phyloP scores from a whole-genome alignment of 1,140 invertebrate genomes.

The Brachionus paranguensis region DNA sequence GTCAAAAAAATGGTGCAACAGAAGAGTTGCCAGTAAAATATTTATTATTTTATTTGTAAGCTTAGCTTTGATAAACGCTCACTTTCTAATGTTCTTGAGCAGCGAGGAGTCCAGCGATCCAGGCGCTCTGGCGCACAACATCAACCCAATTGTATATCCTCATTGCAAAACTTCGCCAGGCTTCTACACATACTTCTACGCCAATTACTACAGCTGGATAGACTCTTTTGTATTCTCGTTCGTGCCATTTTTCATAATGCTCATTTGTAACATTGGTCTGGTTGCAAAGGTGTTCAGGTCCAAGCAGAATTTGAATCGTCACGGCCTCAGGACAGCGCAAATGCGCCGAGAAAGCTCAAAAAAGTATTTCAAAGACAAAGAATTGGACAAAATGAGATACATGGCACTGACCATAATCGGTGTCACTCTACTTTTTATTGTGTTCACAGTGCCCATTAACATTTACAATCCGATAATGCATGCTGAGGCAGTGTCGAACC shows the following conservation, averaged over 20 bases:
- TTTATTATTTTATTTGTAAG: background rate
- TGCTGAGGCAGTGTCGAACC: background rate
- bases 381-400: background rate
- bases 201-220: conserved; percentile 38
- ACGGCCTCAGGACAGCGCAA: no score
- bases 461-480: conserved; percentile 33
- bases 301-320: background rate
- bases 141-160: conserved; percentile 4
- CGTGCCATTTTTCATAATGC: conserved; percentile 25
- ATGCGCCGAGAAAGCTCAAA: no score
- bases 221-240: conserved; percentile 36
- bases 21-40: background rate
- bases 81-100: background rate
- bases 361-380: background rate
- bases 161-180: background rate
- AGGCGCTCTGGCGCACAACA: background rate
- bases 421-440: conserved; percentile 29
- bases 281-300: background rate
- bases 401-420: conserved; percentile 31
- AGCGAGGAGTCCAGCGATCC: background rate
- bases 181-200: background rate
- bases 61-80: conserved; percentile 20
- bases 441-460: conserved; percentile 34
- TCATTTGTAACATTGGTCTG: conserved; percentile 5
- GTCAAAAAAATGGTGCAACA: conserved; percentile 27